Percentiles rank a stretch among this genome's conserved stretches.
phyloP scores from a whole-genome alignment of 2,797 vertebrate species.

The Urophycis tenuis region DNA sequence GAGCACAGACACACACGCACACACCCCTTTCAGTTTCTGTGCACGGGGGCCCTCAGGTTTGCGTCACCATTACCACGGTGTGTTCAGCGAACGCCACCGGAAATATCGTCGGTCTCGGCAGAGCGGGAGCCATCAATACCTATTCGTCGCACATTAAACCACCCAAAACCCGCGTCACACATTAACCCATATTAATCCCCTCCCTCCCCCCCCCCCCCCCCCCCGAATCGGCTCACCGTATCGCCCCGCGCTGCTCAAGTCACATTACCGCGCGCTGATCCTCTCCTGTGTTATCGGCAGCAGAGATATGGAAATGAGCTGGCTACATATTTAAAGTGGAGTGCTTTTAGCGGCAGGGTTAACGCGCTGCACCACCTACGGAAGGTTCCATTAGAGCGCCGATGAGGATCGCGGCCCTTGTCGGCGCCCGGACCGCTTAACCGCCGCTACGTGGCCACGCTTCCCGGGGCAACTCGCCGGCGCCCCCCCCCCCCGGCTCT shows the following conservation, averaged over 20 bases:
- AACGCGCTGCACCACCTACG: conserved; percentile 47
- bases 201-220: no score
- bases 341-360: conserved; percentile 39
- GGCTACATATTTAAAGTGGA: conserved; percentile 28
- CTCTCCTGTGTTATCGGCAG: background rate
- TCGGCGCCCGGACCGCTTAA: conserved; percentile 13
- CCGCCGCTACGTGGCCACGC: conserved; percentile 27
- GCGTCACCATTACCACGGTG: conserved; percentile 6
- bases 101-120: background rate
- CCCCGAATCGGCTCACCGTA: conserved; percentile 36
- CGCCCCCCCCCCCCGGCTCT: conserved; percentile 33
- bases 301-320: conserved; percentile 40
- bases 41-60: background rate
- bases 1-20: background rate
- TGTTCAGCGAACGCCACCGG: background rate
- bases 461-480: conserved; percentile 34
- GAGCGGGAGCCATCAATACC: conserved; percentile 32
- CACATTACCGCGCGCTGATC: conserved; percentile 36
- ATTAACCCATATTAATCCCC: conserved; percentile 57
- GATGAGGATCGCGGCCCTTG: conserved; percentile 32
- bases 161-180: conserved; percentile 47
- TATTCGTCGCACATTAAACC: conserved; percentile 43
- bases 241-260: conserved; percentile 35
- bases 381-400: conserved; percentile 43
- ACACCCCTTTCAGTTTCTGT: background rate